A percentile compares a stretch with the other conserved stretches of the same genome.
Conservation (phyloP, 2,113 vertebrate genomes). For the Leptobrachium leishanense region DNA sequence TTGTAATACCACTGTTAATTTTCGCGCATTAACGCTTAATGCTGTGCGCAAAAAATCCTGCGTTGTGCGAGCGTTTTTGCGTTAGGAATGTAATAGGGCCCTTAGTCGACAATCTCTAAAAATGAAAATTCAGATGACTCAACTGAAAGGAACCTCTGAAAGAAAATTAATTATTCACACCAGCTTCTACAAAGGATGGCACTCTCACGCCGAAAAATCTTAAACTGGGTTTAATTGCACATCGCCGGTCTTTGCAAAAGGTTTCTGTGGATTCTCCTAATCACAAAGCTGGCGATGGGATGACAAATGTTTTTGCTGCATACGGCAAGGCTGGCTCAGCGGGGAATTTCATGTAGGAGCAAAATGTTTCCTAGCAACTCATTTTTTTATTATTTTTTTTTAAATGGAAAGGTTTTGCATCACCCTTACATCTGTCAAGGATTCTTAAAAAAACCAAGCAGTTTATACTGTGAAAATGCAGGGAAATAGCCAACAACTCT, state of each 20-base stretch:
- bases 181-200: too few relatives aligned
- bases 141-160: too few relatives aligned
- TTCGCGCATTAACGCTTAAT: too few relatives aligned
- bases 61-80: too few relatives aligned
- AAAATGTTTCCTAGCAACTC: conserved; percentile 85
- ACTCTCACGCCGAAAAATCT: too few relatives aligned
- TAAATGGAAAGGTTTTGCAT: conserved; percentile 69
- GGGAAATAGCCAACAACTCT: too few relatives aligned
- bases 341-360: conserved; percentile 67
- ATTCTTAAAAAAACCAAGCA: conserved; percentile 61
- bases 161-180: too few relatives aligned
- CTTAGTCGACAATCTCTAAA: too few relatives aligned
- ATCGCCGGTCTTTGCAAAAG: conserved; percentile 48
- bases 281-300: conserved; percentile 50
- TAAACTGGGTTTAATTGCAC: neutral
- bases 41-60: too few relatives aligned
- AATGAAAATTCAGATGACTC: too few relatives aligned
- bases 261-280: conserved; percentile 53
- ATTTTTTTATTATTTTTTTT: conserved; percentile 49
- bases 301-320: conserved; percentile 55
- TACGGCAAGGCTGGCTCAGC: conserved; percentile 62
- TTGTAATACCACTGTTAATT: too few relatives aligned
- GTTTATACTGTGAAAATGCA: conserved; percentile 60
- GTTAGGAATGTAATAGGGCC: too few relatives aligned
- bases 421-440: conserved; percentile 61